Percentiles rank a stretch among this genome's conserved stretches.
Conservation (phyloP, 2,113 vertebrate species). For the Callorhinus ursinus region DNA sequence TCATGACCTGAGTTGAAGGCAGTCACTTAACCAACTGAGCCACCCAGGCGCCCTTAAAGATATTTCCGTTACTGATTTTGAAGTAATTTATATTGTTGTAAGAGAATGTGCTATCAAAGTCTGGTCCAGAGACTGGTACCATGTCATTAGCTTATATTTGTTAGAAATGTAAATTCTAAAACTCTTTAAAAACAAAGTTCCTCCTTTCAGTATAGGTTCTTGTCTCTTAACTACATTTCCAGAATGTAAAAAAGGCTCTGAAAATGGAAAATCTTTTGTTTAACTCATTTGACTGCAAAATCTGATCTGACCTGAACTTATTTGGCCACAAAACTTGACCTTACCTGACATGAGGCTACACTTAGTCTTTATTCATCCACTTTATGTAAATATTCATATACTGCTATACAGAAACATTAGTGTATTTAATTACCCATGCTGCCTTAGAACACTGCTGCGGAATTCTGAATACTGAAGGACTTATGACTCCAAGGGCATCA, state of each 20-base stretch:
- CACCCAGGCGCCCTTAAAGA: no score
- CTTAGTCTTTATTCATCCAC: slow-evolving; percentile 1
- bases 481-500: not conserved
- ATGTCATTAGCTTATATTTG: not conserved
- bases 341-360: not conserved
- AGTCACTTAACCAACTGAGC: no score
- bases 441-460: not conserved
- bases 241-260: not conserved
- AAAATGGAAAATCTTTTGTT: slow-evolving; percentile 38
- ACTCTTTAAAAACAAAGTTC: slow-evolving; percentile 8
- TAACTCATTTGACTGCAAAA: slow-evolving; percentile 30
- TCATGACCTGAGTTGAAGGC: no score
- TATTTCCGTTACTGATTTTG: not conserved
- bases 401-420: not conserved
- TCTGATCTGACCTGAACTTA: not conserved
- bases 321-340: not conserved
- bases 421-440: not conserved
- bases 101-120: not conserved
- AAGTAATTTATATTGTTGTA: not conserved
- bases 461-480: not conserved
- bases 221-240: not conserved
- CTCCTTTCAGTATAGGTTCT: not conserved
- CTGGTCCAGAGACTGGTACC: no score
- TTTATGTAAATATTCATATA: slow-evolving; percentile 9
- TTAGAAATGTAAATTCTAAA: not conserved